A percentile compares a stretch with the other conserved stretches of the same genome.
Evolutionary conservation across 2,797 vertebrate genomes (phyloP).

Genomic region (Xyrichtys novacula): DNA sequence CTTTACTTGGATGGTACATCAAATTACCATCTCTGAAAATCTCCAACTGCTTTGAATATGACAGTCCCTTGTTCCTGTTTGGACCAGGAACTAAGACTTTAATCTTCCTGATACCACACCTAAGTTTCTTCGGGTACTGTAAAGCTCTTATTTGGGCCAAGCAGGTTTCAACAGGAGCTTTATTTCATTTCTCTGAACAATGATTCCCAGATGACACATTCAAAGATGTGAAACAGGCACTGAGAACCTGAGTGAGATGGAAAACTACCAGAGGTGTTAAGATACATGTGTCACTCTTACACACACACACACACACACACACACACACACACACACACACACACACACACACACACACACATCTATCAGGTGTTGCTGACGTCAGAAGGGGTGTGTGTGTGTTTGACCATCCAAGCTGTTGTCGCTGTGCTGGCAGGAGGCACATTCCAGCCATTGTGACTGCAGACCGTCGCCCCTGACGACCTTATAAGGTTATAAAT

Average conservation of each 20-base stretch:
- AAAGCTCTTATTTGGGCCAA: neutral
- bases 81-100: no score
- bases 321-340: neutral
- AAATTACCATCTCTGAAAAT: no score
- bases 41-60: no score
- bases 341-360: neutral
- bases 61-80: no score
- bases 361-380: conserved; percentile 29
- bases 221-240: neutral
- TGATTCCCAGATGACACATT: neutral
- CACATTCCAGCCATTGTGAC: conserved; percentile 52
- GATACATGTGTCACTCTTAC: neutral
- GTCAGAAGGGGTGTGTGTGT: conserved; percentile 5
- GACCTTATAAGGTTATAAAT: conserved; percentile 40
- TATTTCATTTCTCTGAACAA: neutral
- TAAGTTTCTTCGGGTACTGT: neutral
- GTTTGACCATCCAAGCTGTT: conserved; percentile 27
- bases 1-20: no score
- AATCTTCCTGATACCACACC: no score
- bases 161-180: neutral
- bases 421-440: conserved; percentile 10
- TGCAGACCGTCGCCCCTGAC: conserved; percentile 3
- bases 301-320: neutral
- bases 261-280: conserved; percentile 3
- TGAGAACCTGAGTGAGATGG: neutral